phyloP scores from a whole-genome alignment of 2,888 invertebrate species.

The Carterocephalus palaemon region DNA sequence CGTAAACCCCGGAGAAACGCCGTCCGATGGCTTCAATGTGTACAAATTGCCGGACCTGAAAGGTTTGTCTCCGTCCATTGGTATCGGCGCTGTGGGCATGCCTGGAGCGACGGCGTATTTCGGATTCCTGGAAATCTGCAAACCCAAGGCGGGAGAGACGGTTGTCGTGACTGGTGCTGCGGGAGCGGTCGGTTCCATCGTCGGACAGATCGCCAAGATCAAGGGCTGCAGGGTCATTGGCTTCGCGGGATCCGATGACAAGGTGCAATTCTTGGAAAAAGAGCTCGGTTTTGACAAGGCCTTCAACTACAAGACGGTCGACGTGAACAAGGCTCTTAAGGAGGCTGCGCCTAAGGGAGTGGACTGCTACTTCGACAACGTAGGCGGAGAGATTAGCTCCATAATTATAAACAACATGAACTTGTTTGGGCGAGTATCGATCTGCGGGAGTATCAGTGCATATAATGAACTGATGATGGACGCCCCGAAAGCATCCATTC shows the following conservation, averaged over 20 bases:
- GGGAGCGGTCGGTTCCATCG: slow-evolving; percentile 85
- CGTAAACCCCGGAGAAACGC: slow-evolving; percentile 27
- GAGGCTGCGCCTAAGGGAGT: slow-evolving; percentile 83
- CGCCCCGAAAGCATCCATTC: slow-evolving; percentile 36
- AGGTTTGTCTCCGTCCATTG: slow-evolving; percentile 71
- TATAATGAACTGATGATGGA: slow-evolving; percentile 68
- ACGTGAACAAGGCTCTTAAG: slow-evolving; percentile 76
- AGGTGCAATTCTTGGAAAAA: slow-evolving; percentile 82
- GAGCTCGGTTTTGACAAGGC: slow-evolving; percentile 84
- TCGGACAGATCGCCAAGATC: slow-evolving; percentile 87
- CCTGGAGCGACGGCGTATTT: slow-evolving; percentile 86
- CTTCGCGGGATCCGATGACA: slow-evolving; percentile 84
- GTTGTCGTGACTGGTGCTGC: slow-evolving; percentile 85
- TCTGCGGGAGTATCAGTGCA: slow-evolving; percentile 81
- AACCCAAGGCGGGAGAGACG: slow-evolving; percentile 83
- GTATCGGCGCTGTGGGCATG: slow-evolving; percentile 82
- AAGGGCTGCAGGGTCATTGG: slow-evolving; percentile 82
- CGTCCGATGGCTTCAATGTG: neutral
- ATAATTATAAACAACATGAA: slow-evolving; percentile 81
- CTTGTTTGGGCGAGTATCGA: slow-evolving; percentile 76
- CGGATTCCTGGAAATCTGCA: slow-evolving; percentile 82
- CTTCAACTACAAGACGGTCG: slow-evolving; percentile 84
- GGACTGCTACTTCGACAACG: slow-evolving; percentile 88
- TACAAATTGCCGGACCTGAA: slow-evolving; percentile 75
- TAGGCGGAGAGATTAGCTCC: slow-evolving; percentile 82